phyloP scores from a whole-genome alignment of 2,797 vertebrate genomes.

The Hippoglossus hippoglossus region DNA sequence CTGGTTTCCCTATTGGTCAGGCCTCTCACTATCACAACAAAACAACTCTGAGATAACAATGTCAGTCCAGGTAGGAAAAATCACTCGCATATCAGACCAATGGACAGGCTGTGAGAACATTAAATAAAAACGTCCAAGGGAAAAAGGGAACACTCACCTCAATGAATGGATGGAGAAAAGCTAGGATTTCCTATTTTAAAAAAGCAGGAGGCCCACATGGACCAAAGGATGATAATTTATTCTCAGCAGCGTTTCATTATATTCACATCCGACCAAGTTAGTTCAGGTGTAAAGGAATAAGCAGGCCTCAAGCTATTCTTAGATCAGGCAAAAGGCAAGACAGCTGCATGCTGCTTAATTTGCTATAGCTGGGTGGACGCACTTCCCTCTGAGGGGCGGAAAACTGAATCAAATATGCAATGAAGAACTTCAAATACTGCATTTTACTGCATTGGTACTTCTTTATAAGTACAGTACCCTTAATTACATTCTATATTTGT shows the following conservation, averaged over 20 bases:
- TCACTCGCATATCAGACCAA: not conserved
- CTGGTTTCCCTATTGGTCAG: slow-evolving; percentile 37
- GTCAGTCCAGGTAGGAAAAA: too few relatives aligned
- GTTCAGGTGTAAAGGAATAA: slow-evolving; percentile 62
- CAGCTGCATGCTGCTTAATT: slow-evolving; percentile 66
- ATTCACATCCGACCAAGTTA: slow-evolving; percentile 48
- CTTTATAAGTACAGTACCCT: slow-evolving; percentile 15
- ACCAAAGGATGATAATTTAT: slow-evolving; percentile 44
- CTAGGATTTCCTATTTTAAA: not conserved
- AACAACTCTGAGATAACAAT: too few relatives aligned
- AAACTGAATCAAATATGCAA: slow-evolving; percentile 62
- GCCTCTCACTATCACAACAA: slow-evolving; percentile 17
- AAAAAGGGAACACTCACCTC: not conserved
- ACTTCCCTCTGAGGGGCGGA: slow-evolving; percentile 54
- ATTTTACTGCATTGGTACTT: slow-evolving; percentile 51
- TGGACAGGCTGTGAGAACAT: slow-evolving; percentile 7
- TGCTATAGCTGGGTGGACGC: slow-evolving; percentile 64
- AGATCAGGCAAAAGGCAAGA: slow-evolving; percentile 52
- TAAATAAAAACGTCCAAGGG: not conserved
- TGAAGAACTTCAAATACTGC: slow-evolving; percentile 50
- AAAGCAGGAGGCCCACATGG: not conserved
- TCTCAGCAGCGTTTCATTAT: slow-evolving; percentile 51
- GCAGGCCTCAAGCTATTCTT: slow-evolving; percentile 50
- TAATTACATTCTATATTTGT: slow-evolving; percentile 38
- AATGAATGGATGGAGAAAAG: not conserved